These are phyloP conservation scores for Enteromius afrohamiltoni DNA, from an alignment of 2,797 vertebrate genomes.

Conservation along the genomic window DNA sequence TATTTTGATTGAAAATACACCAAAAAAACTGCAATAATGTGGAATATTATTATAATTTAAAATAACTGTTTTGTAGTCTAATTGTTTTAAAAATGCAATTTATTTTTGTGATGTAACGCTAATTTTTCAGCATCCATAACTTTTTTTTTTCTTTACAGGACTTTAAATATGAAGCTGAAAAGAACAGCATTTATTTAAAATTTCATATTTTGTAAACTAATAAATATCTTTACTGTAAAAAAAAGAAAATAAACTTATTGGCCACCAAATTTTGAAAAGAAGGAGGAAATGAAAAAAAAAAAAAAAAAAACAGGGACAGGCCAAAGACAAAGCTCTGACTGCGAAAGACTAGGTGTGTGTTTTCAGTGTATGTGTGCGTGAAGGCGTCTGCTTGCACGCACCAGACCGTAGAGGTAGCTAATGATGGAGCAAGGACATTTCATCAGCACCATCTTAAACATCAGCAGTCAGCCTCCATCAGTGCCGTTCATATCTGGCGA, in stretches of 20 bases:
- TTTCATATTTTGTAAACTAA: neutral
- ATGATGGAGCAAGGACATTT: conserved; percentile 66
- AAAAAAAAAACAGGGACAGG: neutral
- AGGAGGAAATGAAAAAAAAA: neutral
- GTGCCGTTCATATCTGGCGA: conserved; percentile 70
- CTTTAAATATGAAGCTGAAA: neutral
- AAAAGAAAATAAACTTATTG: neutral
- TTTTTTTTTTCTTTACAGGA: neutral
- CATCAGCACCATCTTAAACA: conserved; percentile 69
- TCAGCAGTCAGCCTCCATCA: conserved; percentile 71
- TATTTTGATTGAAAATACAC: neutral
- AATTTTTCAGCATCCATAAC: neutral
- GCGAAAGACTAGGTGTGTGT: neutral
- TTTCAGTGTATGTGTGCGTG: conserved; percentile 26
- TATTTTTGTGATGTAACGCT: neutral
- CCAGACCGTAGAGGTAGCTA: conserved; percentile 48
- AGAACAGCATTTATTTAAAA: neutral
- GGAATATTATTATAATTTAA: neutral
- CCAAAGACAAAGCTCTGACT: neutral
- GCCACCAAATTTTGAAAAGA: neutral
- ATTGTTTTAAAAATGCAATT: neutral
- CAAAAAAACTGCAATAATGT: neutral
- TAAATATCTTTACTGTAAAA: neutral
- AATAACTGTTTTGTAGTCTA: neutral
- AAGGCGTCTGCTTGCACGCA: conserved; percentile 26